phyloP scores from a whole-genome alignment of 2,888 invertebrate species.

The Pegoplata infirma region DNA sequence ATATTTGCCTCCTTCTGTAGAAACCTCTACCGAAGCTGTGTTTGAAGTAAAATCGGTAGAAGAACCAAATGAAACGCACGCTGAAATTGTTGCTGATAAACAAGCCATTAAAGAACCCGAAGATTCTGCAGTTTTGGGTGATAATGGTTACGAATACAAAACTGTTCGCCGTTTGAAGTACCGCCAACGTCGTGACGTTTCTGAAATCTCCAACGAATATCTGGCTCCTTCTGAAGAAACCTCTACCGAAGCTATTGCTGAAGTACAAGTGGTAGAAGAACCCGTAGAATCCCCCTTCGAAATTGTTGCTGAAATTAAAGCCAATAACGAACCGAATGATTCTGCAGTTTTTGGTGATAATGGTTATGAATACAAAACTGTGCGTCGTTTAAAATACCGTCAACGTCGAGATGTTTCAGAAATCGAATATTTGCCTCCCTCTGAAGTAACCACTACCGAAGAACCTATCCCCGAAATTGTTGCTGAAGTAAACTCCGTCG shows the following conservation, averaged over 20 bases:
- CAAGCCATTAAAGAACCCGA: constrained; percentile 33
- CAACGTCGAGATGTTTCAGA: constrained; percentile 65
- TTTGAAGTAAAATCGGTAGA: constrained; percentile 6
- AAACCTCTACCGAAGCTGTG: constrained; percentile 32
- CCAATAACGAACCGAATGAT: too few relatives aligned
- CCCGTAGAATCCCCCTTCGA: too few relatives aligned
- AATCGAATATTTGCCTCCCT: constrained; percentile 70
- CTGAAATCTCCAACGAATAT: constrained; percentile 57
- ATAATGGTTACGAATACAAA: constrained; percentile 65
- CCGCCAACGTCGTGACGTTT: constrained; percentile 64
- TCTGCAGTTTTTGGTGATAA: too few relatives aligned
- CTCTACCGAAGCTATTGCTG: too few relatives aligned
- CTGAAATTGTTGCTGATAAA: constrained; percentile 15
- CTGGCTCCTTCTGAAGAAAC: constrained; percentile 38
- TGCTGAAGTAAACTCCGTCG: constrained; percentile 29
- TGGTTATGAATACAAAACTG: too few relatives aligned
- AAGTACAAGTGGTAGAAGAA: too few relatives aligned
- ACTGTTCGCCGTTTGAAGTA: constrained; percentile 59
- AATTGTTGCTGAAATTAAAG: too few relatives aligned
- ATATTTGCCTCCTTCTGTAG: constrained; percentile 67
- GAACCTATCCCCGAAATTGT: background rate
- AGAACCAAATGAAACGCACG: too few relatives aligned
- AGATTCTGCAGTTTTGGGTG: constrained; percentile 48
- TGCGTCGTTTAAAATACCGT: constrained; percentile 23
- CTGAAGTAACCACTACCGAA: constrained; percentile 36